Conservation (phyloP, 2,888 invertebrate species). For the Octonoba sinensis region DNA sequence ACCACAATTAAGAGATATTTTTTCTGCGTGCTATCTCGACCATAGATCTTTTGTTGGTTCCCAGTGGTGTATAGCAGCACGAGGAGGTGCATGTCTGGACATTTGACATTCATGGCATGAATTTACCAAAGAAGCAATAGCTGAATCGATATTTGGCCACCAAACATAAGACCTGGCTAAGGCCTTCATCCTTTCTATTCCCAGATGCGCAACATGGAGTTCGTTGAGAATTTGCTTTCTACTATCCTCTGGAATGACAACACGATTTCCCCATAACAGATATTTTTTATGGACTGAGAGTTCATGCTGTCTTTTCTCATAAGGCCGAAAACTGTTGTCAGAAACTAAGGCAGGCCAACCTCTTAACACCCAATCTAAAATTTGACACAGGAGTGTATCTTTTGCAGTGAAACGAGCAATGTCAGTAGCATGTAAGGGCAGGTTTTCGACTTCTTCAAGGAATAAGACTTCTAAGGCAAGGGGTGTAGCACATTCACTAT, state of each 20-base stretch:
- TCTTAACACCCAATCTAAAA: not conserved
- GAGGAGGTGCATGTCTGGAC: not conserved
- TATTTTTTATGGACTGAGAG: not conserved
- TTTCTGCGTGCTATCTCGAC: not conserved
- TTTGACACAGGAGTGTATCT: not conserved
- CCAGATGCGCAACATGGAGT: too few relatives aligned
- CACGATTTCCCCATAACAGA: not conserved
- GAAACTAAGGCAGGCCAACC: not conserved
- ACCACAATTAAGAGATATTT: not conserved
- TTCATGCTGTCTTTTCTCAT: too few relatives aligned
- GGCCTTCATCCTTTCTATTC: not conserved
- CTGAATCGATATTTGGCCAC: too few relatives aligned
- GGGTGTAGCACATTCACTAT: not conserved
- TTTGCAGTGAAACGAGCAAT: not conserved
- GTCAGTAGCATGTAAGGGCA: not conserved
- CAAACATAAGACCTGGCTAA: not conserved
- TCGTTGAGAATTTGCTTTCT: too few relatives aligned
- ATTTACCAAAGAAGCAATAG: not conserved
- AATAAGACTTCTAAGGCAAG: not conserved
- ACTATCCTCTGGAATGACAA: too few relatives aligned
- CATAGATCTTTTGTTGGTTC: not conserved
- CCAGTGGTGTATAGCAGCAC: not conserved
- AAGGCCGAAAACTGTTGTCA: not conserved
- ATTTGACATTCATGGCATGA: not conserved
- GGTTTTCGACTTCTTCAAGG: too few relatives aligned